These are phyloP conservation scores for Epinotia nisella DNA, from an alignment of 2,888 invertebrate species.

Conservation along the genomic window DNA sequence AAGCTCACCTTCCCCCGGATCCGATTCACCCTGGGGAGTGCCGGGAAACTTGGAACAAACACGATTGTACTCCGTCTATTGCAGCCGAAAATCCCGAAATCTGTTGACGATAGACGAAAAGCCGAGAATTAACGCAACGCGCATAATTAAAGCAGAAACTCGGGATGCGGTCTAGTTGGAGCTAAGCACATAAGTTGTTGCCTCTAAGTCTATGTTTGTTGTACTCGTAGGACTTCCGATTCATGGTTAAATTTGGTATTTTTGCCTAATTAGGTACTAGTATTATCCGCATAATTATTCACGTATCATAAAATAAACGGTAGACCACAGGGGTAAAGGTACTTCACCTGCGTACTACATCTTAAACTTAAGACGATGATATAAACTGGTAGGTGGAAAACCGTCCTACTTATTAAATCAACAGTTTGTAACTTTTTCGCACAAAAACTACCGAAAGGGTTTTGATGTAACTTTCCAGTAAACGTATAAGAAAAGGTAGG, in stretches of 20 bases:
- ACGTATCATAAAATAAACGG: background rate
- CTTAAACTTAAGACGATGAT: no score
- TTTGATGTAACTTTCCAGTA: no score
- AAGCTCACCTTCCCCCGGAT: slow-evolving; percentile 76
- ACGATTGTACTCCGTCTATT: slow-evolving; percentile 57
- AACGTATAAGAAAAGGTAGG: no score
- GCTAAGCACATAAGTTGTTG: slow-evolving; percentile 47
- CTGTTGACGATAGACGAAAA: slow-evolving; percentile 55
- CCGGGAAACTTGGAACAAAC: slow-evolving; percentile 70
- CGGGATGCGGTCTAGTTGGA: slow-evolving; percentile 28
- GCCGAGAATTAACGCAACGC: slow-evolving; percentile 63
- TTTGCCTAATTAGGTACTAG: background rate
- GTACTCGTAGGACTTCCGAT: slow-evolving; percentile 25
- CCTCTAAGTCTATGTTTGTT: slow-evolving; percentile 48
- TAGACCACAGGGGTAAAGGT: no score
- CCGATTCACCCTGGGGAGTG: slow-evolving; percentile 69
- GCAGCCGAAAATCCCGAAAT: slow-evolving; percentile 72
- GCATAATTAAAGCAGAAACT: slow-evolving; percentile 58
- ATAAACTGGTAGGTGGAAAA: no score
- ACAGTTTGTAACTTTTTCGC: no score
- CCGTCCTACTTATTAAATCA: no score
- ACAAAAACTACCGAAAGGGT: no score
- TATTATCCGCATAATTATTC: background rate
- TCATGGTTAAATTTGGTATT: background rate
- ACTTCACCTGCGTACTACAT: no score